A percentile compares a stretch with the other conserved stretches of the same genome.
Evolutionary conservation across 1,140 invertebrate species (phyloP).

Genomic region (Bradysia coprophila): DNA sequence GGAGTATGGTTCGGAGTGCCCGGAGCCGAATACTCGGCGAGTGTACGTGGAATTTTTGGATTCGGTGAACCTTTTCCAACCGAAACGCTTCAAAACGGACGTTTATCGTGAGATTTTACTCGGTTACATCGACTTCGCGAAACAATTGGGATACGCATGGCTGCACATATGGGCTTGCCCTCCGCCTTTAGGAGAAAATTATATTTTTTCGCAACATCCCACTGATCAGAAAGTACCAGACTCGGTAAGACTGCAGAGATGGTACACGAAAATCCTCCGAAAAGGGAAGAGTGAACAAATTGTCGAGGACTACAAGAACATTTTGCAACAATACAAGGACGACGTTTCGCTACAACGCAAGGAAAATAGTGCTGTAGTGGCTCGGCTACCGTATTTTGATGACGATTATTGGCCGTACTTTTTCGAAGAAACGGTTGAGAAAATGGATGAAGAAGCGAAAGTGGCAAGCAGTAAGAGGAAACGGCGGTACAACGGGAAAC

Average conservation of each 20-base stretch:
- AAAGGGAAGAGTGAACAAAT: slow-evolving; percentile 97
- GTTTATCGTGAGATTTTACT: slow-evolving; percentile 99
- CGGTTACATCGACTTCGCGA: slow-evolving; percentile 97
- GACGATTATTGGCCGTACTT: slow-evolving; percentile 99
- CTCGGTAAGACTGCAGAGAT: slow-evolving; percentile 96
- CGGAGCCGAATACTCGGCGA: slow-evolving; percentile 83
- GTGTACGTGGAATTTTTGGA: slow-evolving; percentile 99
- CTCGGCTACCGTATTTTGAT: slow-evolving; percentile 98
- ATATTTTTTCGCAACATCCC: slow-evolving; percentile 99
- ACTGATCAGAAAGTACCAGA: slow-evolving; percentile 98
- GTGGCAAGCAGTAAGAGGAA: slow-evolving; percentile 88
- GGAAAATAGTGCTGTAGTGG: slow-evolving; percentile 84
- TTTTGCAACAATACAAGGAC: slow-evolving; percentile 96
- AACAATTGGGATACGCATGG: slow-evolving; percentile 95
- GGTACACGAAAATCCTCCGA: slow-evolving; percentile 99
- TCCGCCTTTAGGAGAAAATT: slow-evolving; percentile 98
- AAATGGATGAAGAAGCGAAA: slow-evolving; percentile 92
- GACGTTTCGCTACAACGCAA: slow-evolving; percentile 91
- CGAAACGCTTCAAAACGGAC: slow-evolving; percentile 87
- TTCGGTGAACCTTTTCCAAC: slow-evolving; percentile 98
- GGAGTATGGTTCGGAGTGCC: slow-evolving; percentile 96
- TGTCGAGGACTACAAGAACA: slow-evolving; percentile 98
- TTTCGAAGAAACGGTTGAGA: slow-evolving; percentile 96
- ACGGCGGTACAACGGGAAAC: slow-evolving; percentile 85
- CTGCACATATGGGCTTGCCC: slow-evolving; percentile 99